phyloP scores from a whole-genome alignment of 37 sponge, comb jelly and placozoan genomes.

The Halichondria panicea region DNA sequence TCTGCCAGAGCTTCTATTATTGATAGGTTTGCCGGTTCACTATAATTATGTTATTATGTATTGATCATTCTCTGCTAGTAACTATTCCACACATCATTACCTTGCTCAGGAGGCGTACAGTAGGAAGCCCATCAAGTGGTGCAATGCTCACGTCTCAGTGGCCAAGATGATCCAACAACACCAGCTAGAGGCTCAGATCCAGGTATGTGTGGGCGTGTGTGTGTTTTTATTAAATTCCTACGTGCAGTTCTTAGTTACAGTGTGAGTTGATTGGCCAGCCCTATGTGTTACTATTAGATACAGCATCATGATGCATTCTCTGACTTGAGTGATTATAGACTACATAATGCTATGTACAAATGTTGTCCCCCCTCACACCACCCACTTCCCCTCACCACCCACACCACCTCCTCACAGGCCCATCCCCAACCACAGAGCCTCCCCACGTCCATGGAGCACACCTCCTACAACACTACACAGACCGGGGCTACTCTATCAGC shows the following conservation, averaged over 20 bases:
- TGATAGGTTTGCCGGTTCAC: too few species aligned
- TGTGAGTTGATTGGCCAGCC: too few species aligned
- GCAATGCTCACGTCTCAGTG: constrained; percentile 55
- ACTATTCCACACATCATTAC: too few species aligned
- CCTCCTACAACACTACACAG: neutral
- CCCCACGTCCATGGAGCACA: neutral
- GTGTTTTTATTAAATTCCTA: neutral
- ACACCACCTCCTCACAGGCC: neutral
- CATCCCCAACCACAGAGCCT: neutral
- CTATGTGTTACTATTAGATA: neutral
- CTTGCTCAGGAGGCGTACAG: neutral
- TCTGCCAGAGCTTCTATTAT: too few species aligned
- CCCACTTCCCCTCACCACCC: neutral
- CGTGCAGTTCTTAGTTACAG: neutral
- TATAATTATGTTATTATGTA: too few species aligned
- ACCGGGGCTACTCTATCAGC: too few species aligned
- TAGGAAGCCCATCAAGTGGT: constrained; percentile 55
- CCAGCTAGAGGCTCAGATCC: constrained; percentile 23
- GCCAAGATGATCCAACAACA: constrained; percentile 54
- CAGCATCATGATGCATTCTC: neutral
- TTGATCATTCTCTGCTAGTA: too few species aligned
- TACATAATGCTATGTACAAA: neutral
- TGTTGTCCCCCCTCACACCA: constrained; percentile 15
- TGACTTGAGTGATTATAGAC: neutral
- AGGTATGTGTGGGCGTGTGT: neutral